phyloP scores from a whole-genome alignment of 2,888 invertebrate species.

The Epinotia nisella region DNA sequence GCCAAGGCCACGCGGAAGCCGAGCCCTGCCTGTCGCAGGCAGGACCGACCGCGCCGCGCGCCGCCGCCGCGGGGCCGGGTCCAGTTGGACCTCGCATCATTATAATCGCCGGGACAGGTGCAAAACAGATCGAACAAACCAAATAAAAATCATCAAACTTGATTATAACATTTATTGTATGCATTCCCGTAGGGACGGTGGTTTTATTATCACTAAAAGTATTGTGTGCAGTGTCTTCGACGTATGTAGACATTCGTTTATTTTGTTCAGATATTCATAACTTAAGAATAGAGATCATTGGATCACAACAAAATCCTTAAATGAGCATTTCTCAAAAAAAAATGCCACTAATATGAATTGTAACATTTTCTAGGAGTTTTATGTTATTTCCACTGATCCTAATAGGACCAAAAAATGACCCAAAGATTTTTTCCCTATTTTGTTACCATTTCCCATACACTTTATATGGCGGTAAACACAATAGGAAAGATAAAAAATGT shows the following conservation, averaged over 20 bases:
- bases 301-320: slow-evolving; percentile 9
- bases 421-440: too few species aligned
- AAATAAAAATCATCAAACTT: slow-evolving; percentile 35
- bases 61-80: background rate
- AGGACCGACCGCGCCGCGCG: slow-evolving; percentile 6
- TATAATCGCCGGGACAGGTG: slow-evolving; percentile 33
- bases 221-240: background rate
- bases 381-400: too few species aligned
- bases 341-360: too few species aligned
- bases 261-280: slow-evolving; percentile 3
- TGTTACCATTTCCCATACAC: too few species aligned
- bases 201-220: slow-evolving; percentile 17
- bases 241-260: slow-evolving; percentile 3
- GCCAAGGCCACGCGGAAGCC: slow-evolving; percentile 35
- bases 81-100: background rate
- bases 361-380: too few species aligned
- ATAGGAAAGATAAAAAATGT: too few species aligned
- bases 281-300: slow-evolving; percentile 25
- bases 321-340: too few species aligned
- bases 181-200: slow-evolving; percentile 35
- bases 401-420: too few species aligned
- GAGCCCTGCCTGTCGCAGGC: background rate
- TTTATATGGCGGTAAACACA: too few species aligned
- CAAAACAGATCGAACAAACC: slow-evolving; percentile 25
- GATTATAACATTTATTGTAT: slow-evolving; percentile 38